These are phyloP conservation scores for Drosophila funebris DNA, from an alignment of 1,140 invertebrate species.

Conservation along the genomic window DNA sequence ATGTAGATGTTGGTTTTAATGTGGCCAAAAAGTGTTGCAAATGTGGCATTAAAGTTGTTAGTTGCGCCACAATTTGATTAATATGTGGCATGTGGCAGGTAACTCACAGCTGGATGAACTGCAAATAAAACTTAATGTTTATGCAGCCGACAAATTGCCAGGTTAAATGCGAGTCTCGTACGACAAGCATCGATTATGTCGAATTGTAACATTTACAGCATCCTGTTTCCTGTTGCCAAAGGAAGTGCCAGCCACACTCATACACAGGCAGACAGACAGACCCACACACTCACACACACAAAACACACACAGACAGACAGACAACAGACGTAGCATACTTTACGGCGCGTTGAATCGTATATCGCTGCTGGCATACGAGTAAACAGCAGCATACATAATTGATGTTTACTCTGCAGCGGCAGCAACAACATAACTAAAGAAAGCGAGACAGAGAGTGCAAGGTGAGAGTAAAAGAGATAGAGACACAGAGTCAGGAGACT, in stretches of 20 bases:
- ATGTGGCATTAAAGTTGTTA: conserved; percentile 22
- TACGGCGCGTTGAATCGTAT: conserved; percentile 70
- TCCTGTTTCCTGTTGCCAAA: conserved; percentile 73
- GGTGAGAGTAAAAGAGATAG: not conserved
- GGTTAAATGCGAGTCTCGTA: conserved; percentile 77
- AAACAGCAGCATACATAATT: conserved; percentile 70
- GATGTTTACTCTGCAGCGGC: conserved; percentile 66
- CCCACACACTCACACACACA: not conserved
- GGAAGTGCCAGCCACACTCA: conserved; percentile 50
- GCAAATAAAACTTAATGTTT: conserved; percentile 75
- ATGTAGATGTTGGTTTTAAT: not conserved
- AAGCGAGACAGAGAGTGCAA: not conserved
- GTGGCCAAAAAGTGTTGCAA: conserved; percentile 36
- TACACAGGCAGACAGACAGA: conserved; percentile 2
- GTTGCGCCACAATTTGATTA: conserved; percentile 50
- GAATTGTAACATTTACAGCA: conserved; percentile 79
- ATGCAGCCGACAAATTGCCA: conserved; percentile 77
- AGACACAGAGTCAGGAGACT: too few relatives aligned
- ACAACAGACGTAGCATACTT: conserved; percentile 64
- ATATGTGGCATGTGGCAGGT: conserved; percentile 11
- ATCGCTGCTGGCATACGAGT: conserved; percentile 59
- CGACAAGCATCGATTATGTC: conserved; percentile 81
- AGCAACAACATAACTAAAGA: conserved; percentile 2
- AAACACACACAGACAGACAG: not conserved
- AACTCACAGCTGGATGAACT: conserved; percentile 54